Evolutionary conservation across 1,140 invertebrate species (phyloP).

Genomic region (Tetraneura akinire): DNA sequence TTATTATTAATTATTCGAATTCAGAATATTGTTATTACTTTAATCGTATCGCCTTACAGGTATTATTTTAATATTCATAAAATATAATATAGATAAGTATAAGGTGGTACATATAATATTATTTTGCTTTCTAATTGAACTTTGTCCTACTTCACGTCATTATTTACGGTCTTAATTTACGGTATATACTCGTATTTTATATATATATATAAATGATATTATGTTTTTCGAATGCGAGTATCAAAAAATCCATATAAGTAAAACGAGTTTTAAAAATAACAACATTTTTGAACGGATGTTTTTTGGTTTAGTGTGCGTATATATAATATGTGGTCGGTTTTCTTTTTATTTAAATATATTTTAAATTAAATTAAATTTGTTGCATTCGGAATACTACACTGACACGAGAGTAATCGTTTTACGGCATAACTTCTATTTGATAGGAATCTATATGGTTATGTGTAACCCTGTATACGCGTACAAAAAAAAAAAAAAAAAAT

Average conservation of each 20-base stretch:
- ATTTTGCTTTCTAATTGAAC: neutral
- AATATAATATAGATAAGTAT: too few relatives aligned
- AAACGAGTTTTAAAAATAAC: slow-evolving; percentile 18
- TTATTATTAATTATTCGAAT: neutral
- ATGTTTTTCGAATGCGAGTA: neutral
- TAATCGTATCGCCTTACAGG: too few relatives aligned
- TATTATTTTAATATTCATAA: too few relatives aligned
- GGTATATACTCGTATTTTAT: too few relatives aligned
- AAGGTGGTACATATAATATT: neutral
- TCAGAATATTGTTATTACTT: too few relatives aligned
- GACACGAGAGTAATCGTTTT: neutral
- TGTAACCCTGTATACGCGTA: neutral
- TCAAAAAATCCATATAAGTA: slow-evolving; percentile 7
- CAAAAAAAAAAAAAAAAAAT: neutral
- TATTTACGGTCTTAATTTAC: neutral
- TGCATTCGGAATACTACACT: too few relatives aligned
- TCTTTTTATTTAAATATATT: neutral
- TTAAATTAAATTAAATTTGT: too few relatives aligned
- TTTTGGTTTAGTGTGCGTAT: too few relatives aligned
- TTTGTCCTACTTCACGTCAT: neutral
- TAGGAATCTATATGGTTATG: neutral
- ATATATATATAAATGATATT: neutral
- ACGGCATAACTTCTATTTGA: neutral
- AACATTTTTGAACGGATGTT: slow-evolving; percentile 9
- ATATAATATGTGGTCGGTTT: neutral